Evolutionary conservation across 2,888 invertebrate genomes (phyloP).

Genomic region (Allophyes oxyacanthae): DNA sequence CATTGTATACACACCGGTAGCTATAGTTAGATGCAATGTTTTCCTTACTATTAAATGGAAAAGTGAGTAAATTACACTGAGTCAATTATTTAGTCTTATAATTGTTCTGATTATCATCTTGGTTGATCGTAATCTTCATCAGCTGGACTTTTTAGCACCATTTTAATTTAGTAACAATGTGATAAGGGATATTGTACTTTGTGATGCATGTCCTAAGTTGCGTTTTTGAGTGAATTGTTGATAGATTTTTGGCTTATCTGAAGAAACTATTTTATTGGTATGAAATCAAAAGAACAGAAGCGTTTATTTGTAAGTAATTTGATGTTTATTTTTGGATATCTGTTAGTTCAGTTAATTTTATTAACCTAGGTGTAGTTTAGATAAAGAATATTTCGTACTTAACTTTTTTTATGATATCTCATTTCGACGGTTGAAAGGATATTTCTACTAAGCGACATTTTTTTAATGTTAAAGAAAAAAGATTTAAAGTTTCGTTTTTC

Average conservation of each 20-base stretch:
- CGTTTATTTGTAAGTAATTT: conserved; percentile 27
- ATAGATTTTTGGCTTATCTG: neutral
- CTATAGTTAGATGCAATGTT: conserved; percentile 5
- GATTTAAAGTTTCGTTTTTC: no score
- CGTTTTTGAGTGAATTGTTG: conserved; percentile 10
- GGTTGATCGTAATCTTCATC: conserved; percentile 23
- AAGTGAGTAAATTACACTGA: conserved; percentile 6
- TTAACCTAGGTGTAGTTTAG: no score
- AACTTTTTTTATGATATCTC: no score
- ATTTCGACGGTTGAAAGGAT: no score
- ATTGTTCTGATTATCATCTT: conserved; percentile 23
- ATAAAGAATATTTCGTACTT: no score
- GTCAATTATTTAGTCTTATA: conserved; percentile 20
- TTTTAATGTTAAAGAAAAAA: no score
- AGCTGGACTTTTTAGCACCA: conserved; percentile 11
- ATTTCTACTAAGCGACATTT: no score
- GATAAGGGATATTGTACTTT: conserved; percentile 11
- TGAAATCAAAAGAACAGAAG: conserved; percentile 31
- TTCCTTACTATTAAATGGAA: conserved; percentile 19
- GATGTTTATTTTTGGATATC: neutral
- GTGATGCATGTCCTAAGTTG: neutral
- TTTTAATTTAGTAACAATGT: conserved; percentile 1
- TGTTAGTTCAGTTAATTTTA: neutral
- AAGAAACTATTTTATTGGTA: neutral
- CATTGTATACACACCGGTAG: no score